phyloP scores from a whole-genome alignment of 2,888 invertebrate genomes.

The Eupsilia transversa region DNA sequence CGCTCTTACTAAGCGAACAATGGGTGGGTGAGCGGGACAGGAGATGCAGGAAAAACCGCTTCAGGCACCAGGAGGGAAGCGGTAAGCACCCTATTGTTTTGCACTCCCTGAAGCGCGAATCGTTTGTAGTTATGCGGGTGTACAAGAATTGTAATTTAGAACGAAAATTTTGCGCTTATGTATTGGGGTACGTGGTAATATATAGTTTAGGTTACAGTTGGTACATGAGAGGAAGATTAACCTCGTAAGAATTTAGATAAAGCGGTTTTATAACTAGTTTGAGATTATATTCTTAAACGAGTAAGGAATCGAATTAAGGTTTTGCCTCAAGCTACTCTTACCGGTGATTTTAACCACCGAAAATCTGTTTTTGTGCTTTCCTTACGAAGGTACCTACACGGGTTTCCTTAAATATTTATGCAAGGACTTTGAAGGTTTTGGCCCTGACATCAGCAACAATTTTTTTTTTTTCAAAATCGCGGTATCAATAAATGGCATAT shows the following conservation, averaged over 20 bases:
- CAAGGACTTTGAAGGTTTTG: no score
- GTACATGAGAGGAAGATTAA: background rate
- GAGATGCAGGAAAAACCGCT: constrained; percentile 82
- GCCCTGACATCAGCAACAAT: no score
- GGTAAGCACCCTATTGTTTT: constrained; percentile 89
- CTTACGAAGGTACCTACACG: background rate
- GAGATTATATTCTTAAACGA: background rate
- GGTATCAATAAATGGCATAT: no score
- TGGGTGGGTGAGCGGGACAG: constrained; percentile 74
- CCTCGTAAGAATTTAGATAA: background rate
- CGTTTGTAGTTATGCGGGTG: constrained; percentile 74
- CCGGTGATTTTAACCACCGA: background rate
- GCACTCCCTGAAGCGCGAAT: constrained; percentile 84
- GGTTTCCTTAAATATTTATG: background rate
- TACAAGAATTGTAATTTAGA: constrained; percentile 81
- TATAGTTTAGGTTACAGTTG: constrained; percentile 5
- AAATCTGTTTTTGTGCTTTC: background rate
- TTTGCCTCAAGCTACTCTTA: background rate
- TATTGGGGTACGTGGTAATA: constrained; percentile 54
- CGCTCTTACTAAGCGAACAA: constrained; percentile 64
- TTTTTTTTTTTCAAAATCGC: no score
- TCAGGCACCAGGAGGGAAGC: constrained; percentile 87
- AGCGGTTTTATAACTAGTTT: background rate
- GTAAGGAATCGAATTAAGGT: background rate
- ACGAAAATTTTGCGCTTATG: constrained; percentile 76